phyloP scores from a whole-genome alignment of 2,113 vertebrate genomes.

The Leptobrachium ailaonicum region DNA sequence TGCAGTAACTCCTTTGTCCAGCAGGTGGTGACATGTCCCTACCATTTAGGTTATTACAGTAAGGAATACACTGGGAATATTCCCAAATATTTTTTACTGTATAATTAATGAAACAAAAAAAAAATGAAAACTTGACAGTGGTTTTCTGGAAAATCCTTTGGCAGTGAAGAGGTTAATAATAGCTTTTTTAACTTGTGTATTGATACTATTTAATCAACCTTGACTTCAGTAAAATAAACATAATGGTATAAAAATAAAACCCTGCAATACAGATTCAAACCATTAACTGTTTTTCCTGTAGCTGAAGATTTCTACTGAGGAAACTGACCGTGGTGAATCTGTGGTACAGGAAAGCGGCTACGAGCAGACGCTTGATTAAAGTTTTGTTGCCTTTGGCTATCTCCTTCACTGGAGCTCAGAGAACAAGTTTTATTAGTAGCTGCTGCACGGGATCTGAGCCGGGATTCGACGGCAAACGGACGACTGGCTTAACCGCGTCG shows the following conservation, averaged over 20 bases:
- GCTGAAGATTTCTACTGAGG: neutral
- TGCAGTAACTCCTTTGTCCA: too few species aligned
- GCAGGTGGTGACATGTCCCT: too few species aligned
- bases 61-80: too few species aligned
- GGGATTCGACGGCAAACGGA: neutral
- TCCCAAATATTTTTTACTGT: too few species aligned
- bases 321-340: slow-evolving; percentile 2
- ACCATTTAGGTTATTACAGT: too few species aligned
- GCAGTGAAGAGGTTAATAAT: too few species aligned
- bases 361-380: slow-evolving; percentile 14
- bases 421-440: neutral
- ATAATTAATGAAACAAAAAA: too few species aligned
- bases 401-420: neutral
- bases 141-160: too few species aligned
- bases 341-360: neutral
- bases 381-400: neutral
- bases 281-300: neutral
- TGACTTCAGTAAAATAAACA: neutral
- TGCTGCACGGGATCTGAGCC: neutral
- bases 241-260: too few species aligned
- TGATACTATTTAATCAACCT: neutral
- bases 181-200: too few species aligned
- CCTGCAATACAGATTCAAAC: neutral
- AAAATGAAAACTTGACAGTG: too few species aligned
- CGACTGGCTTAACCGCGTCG: neutral